These are phyloP conservation scores for Meloe dianella DNA, from an alignment of 2,888 invertebrate genomes.

Conservation along the genomic window DNA sequence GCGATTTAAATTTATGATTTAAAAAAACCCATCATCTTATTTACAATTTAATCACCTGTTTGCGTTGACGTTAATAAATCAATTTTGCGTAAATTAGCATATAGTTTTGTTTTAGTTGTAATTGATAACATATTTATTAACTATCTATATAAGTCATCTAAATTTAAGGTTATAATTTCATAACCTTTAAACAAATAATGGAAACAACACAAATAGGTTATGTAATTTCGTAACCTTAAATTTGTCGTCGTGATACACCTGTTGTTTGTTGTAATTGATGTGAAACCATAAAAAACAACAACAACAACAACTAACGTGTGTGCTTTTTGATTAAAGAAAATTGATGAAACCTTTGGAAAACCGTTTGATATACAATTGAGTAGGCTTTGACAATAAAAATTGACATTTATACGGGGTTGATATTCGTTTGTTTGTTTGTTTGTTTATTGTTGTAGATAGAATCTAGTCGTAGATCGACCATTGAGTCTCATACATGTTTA, in stretches of 20 bases:
- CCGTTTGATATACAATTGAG: not conserved
- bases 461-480: no score
- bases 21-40: not conserved
- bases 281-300: not conserved
- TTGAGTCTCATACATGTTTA: no score
- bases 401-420: not conserved
- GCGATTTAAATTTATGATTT: not conserved
- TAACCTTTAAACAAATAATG: not conserved
- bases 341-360: not conserved
- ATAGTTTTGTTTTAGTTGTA: not conserved
- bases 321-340: no score
- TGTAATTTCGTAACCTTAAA: not conserved
- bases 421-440: not conserved
- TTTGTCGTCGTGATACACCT: not conserved
- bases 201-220: no score
- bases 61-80: conserved; percentile 2
- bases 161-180: not conserved
- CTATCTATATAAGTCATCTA: not conserved
- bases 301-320: not conserved
- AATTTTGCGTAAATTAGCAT: not conserved
- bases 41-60: not conserved
- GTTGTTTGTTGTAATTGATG: not conserved
- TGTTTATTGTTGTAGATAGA: no score
- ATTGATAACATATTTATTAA: not conserved
- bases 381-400: not conserved